Base-by-base conservation (phyloP, 2,797 vertebrate genomes). In the Enteromius mattozi region DNA sequence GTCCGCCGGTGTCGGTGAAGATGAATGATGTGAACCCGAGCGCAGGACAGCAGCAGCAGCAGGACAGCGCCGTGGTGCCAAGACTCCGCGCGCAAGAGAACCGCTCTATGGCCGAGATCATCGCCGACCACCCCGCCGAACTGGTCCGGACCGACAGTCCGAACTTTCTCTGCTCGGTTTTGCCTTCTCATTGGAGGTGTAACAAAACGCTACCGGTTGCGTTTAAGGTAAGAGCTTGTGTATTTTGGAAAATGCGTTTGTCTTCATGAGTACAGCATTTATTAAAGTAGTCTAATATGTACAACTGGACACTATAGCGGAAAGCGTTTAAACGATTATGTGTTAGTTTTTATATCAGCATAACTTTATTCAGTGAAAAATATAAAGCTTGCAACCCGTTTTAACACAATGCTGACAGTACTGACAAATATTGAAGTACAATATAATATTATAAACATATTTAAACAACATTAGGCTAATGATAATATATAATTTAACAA, bases 71-170 rank as follows among this genome's bases (percentile, higher is more conserved):
- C 42, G 94, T 95, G 21, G 96, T 96, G 91, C 95, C 96, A 77
- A 92, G 97, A 87, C 96, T 98, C 90, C 97, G 98, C 81, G 95
- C 96, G 74, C 97, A 97, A 90, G 98, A 98, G 88, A 98, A 98
- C 95, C 97, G 97, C 94, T 97, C 95, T 94, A 98, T 98, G 97
- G 97, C 97, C 81, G 97, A 98, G 93, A 98, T 98, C 94, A 98
- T 98, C 92, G 97, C 97, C n/a, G 97, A 98, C 91, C 97, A 98
- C 93, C 97, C 97, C 33, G 97, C 96, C 76, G 97, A 98, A 91
- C 95, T 98, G 75, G 97, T 98, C 79, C 96, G 97, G 82, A 98
- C 97, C 82, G 97, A 97, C 96, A 98, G 97, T 91, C 97, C 97
- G 84, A 98, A 98, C 93, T 98, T 98, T 94, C 96, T 98, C 81